These are phyloP conservation scores for Osmerus mordax DNA, from an alignment of 2,113 vertebrate species.

Conservation along the genomic window DNA sequence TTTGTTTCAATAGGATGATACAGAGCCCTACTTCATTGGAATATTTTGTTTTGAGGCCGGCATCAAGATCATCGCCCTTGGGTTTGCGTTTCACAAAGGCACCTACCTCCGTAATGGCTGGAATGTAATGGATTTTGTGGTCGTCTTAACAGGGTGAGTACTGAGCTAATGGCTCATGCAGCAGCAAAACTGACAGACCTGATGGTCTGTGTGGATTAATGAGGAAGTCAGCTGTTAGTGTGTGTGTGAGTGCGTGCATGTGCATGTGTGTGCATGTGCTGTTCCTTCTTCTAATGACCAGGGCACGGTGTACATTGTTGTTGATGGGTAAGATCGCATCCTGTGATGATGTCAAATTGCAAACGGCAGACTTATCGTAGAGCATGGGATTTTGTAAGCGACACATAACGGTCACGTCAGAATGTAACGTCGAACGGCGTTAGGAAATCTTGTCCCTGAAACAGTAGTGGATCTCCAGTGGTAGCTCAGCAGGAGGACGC, in stretches of 20 bases:
- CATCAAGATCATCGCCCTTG: conserved; percentile 93
- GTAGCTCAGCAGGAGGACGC: neutral
- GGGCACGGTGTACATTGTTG: neutral
- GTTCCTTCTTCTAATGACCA: conserved; percentile 40
- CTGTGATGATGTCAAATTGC: no score
- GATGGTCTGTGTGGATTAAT: conserved; percentile 51
- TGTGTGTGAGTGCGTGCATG: conserved; percentile 30
- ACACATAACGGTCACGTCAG: no score
- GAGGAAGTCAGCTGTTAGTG: conserved; percentile 15
- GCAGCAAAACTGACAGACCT: conserved; percentile 47
- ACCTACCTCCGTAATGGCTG: conserved; percentile 93
- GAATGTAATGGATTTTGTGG: conserved; percentile 98
- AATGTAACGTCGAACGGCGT: no score
- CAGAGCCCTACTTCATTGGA: conserved; percentile 96
- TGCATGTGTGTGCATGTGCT: conserved; percentile 29
- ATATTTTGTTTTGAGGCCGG: conserved; percentile 98
- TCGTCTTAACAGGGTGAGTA: conserved; percentile 92
- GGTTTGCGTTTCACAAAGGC: conserved; percentile 92
- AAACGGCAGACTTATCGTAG: no score
- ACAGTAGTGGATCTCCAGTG: neutral
- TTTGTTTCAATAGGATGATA: conserved; percentile 81
- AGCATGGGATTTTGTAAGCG: no score
- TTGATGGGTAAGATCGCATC: no score
- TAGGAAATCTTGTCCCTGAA: neutral
- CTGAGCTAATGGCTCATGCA: conserved; percentile 48